Conservation (phyloP, 35 echinoderm and acorn worm species). For the Apostichopus japonicus region DNA sequence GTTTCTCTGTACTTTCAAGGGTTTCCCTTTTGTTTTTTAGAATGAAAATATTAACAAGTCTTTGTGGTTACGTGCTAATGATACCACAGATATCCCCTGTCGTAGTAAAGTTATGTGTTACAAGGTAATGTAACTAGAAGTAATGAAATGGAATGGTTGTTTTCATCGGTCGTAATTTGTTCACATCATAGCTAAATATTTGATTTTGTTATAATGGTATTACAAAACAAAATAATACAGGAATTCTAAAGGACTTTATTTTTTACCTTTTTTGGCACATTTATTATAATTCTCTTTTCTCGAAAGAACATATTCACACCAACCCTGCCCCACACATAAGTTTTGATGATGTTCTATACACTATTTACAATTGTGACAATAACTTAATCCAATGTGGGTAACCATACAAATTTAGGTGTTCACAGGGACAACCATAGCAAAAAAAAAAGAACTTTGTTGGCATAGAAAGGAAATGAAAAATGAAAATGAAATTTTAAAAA, state of each 20-base stretch:
- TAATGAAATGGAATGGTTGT: no score
- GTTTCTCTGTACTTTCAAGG: no score
- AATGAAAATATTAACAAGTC: no score
- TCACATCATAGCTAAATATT: no score
- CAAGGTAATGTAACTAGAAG: no score
- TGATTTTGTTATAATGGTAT: no score
- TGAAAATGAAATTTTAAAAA: neutral
- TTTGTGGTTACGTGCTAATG: no score
- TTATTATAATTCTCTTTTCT: constrained; percentile 68
- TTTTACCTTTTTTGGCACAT: constrained; percentile 54
- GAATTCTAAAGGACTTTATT: neutral
- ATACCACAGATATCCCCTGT: no score
- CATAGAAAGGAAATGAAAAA: constrained; percentile 23
- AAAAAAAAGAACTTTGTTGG: constrained; percentile 22
- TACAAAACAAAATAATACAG: neutral
- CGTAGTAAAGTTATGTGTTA: no score
- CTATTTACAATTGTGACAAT: constrained; percentile 64
- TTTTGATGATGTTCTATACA: constrained; percentile 57
- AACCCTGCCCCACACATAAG: constrained; percentile 61
- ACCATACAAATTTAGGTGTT: constrained; percentile 22
- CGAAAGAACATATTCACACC: constrained; percentile 69
- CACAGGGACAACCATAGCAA: constrained; percentile 38
- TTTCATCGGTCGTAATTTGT: no score
- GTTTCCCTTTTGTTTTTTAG: no score
- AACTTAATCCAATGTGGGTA: constrained; percentile 49